Percentiles rank a stretch among this genome's conserved stretches.
phyloP scores from a whole-genome alignment of 2,797 vertebrate species.

The Hydrolagus colliei region DNA sequence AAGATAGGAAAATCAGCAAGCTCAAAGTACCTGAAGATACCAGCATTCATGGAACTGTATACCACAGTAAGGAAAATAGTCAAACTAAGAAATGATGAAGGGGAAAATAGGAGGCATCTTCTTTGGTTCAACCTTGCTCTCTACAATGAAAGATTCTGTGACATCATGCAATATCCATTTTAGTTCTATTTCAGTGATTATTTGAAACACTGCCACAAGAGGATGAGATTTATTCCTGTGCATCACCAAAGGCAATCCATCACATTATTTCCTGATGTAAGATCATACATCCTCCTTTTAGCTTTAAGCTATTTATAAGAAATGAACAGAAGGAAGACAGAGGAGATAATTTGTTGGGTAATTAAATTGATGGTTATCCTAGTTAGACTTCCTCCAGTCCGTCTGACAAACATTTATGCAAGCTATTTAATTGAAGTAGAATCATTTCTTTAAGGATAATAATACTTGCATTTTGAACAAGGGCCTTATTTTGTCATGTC shows the following conservation, averaged over 20 bases:
- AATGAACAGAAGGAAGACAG: neutral
- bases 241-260: neutral
- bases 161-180: neutral
- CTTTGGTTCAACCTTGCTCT: too few relatives aligned
- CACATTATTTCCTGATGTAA: slow-evolving; percentile 6
- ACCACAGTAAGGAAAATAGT: too few relatives aligned
- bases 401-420: neutral
- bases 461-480: too few relatives aligned
- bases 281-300: neutral
- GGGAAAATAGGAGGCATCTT: too few relatives aligned
- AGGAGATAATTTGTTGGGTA: neutral
- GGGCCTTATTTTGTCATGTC: too few relatives aligned
- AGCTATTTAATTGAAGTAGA: neutral
- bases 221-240: neutral
- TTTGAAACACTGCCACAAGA: neutral
- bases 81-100: too few relatives aligned
- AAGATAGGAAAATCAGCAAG: too few relatives aligned
- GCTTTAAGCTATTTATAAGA: slow-evolving; percentile 3
- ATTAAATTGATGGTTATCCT: neutral
- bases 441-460: neutral
- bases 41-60: too few relatives aligned
- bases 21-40: too few relatives aligned
- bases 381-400: neutral
- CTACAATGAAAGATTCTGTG: too few relatives aligned
- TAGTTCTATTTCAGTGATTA: slow-evolving; percentile 3